phyloP scores from a whole-genome alignment of 2,888 invertebrate species.

The Napeogenes sylphis region DNA sequence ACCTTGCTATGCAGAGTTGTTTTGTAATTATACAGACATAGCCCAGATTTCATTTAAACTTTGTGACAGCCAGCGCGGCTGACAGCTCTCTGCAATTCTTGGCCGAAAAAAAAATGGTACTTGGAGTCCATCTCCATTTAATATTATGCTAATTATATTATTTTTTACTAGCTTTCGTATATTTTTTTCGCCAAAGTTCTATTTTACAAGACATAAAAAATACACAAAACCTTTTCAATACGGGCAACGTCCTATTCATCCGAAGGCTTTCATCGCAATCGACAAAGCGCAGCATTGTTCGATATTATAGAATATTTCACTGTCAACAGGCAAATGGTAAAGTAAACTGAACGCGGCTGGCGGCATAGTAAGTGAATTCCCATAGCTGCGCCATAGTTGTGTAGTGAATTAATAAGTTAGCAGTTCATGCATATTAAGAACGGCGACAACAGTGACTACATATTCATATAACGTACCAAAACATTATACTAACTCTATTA shows the following conservation, averaged over 20 bases:
- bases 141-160: neutral
- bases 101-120: conserved; percentile 50
- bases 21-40: conserved; percentile 71
- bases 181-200: neutral
- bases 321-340: conserved; percentile 37
- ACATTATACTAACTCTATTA: conserved; percentile 23
- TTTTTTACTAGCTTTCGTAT: neutral
- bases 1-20: conserved; percentile 62
- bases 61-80: conserved; percentile 58
- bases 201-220: conserved; percentile 7
- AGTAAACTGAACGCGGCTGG: conserved; percentile 35
- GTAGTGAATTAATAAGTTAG: conserved; percentile 59
- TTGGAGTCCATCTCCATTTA: conserved; percentile 5
- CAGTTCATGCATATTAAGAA: conserved; percentile 62
- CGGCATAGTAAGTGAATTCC: conserved; percentile 28
- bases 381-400: conserved; percentile 43
- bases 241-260: conserved; percentile 23
- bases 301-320: conserved; percentile 32
- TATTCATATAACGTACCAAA: conserved; percentile 47
- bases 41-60: conserved; percentile 72
- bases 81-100: conserved; percentile 55
- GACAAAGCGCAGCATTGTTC: conserved; percentile 33
- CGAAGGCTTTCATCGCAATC: conserved; percentile 32
- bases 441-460: conserved; percentile 48
- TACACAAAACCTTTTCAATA: conserved; percentile 18